A percentile compares a stretch with the other conserved stretches of the same genome.
Evolutionary conservation across 2,888 invertebrate genomes (phyloP).

Genomic region (Muschampia plurimacula): DNA sequence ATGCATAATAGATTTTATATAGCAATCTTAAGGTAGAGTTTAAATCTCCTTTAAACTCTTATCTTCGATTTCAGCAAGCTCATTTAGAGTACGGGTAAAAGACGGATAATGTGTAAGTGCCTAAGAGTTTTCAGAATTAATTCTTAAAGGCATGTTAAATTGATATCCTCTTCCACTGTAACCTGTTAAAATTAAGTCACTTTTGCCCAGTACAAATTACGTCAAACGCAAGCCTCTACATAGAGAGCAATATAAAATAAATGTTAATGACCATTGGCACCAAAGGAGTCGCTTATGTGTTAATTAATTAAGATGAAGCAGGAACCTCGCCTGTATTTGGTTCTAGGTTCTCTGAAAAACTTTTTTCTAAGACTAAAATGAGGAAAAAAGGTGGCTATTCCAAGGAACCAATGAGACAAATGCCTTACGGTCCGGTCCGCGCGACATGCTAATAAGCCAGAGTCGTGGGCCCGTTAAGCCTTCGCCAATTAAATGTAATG

Average conservation of each 20-base stretch:
- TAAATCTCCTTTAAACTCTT: too few relatives aligned
- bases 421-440: conserved; percentile 27
- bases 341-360: background rate
- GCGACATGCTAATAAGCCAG: conserved; percentile 30
- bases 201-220: too few relatives aligned
- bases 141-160: too few relatives aligned
- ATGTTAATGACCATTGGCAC: background rate
- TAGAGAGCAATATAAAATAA: background rate
- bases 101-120: too few relatives aligned
- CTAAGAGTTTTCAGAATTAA: too few relatives aligned
- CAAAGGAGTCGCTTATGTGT: background rate
- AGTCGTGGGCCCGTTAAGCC: conserved; percentile 21
- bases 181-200: too few relatives aligned
- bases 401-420: conserved; percentile 17
- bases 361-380: conserved; percentile 4
- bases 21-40: too few relatives aligned
- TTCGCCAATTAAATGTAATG: conserved; percentile 33
- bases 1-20: too few relatives aligned
- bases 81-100: too few relatives aligned
- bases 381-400: background rate
- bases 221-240: too few relatives aligned
- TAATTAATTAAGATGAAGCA: conserved; percentile 4
- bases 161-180: too few relatives aligned
- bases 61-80: too few relatives aligned
- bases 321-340: background rate